Base-by-base conservation (phyloP, 2,113 vertebrate genomes). In the Hemiprocne comata region DNA sequence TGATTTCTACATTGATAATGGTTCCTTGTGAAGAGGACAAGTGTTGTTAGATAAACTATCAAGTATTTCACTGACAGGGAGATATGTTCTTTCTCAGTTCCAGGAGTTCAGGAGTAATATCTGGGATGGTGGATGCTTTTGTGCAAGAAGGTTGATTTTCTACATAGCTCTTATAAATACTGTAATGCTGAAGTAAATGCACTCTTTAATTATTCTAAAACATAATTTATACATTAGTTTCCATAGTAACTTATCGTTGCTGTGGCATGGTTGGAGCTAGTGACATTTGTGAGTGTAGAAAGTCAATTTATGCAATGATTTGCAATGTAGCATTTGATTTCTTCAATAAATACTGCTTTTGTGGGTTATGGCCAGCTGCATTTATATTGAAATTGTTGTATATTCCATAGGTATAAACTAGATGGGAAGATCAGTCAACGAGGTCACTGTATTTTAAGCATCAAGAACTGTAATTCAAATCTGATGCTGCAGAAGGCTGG, bases 161-260 rank as follows among this genome's bases (percentile, higher is more conserved):
- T 50, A 1, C 51, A 4, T 10, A 21, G 53, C 65, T 89, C 26
- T 78, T 55, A 61, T 71, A 84, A 96, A 61, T 75, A 50, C 78
- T 31, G 34, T 78, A 85, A 36, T 44, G n/a, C 42, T 77, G 72
- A 90, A 84, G 57, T 38, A 80, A 91, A 81, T 65, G 61, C 73
- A 66, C 25, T 21, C 64, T 92, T 92, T 89, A 96, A 95, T 96
- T 95, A 92, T 87, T 92, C 70, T 78, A 78, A 83, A 91, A 40
- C 33, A 51, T 92, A 90, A 94, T 92, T 96, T 96, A 90, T 87
- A 81, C 66, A 81, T 94, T 94, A 85, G 94, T 97, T 96, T 90
- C 96, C 94, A 94, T 96, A 90, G 94, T 87, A 94, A 97, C 95
- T 90, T 79, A 57, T 94, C 83, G 88, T 79, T 76, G 62, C 57